These are phyloP conservation scores for Orthonyx spaldingii DNA, from an alignment of 2,113 vertebrate genomes.

Conservation along the genomic window DNA sequence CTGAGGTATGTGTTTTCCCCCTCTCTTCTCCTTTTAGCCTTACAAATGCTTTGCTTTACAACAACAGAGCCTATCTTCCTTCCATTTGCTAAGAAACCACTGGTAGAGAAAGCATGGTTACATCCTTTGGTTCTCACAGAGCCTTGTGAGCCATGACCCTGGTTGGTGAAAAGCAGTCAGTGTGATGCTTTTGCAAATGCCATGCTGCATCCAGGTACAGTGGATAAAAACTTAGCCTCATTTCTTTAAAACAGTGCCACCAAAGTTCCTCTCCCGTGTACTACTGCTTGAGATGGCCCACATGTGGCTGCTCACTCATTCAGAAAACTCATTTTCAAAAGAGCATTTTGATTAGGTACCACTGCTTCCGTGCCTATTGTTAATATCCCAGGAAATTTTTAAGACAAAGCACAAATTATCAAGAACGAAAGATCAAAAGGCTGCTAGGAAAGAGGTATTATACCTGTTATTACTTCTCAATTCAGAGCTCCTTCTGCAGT, in stretches of 20 bases:
- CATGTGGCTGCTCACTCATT: not conserved
- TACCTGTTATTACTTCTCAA: not conserved
- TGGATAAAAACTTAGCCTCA: not conserved
- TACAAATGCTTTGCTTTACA: not conserved
- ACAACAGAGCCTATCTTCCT: not conserved
- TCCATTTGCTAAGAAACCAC: not conserved
- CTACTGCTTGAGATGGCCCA: not conserved
- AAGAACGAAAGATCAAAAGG: not conserved
- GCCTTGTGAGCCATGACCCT: not conserved
- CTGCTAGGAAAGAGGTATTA: not conserved
- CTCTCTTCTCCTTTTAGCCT: not conserved
- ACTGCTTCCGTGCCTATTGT: not conserved
- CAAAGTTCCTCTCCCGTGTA: not conserved
- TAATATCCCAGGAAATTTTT: not conserved
- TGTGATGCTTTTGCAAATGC: not conserved
- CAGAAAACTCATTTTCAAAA: not conserved
- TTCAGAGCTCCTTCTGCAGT: not conserved
- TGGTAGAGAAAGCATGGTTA: not conserved
- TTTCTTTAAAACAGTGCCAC: not conserved
- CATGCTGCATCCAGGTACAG: not conserved
- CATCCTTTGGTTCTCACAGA: not conserved
- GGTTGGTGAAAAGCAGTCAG: fast-evolving
- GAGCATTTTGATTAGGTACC: not conserved
- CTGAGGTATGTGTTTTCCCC: not conserved
- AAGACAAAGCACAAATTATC: not conserved